Percentiles rank a stretch among this genome's conserved stretches.
These are phyloP conservation scores for Potamarius usumacintae DNA, from an alignment of 2,113 vertebrate species.

Conservation along the genomic window DNA sequence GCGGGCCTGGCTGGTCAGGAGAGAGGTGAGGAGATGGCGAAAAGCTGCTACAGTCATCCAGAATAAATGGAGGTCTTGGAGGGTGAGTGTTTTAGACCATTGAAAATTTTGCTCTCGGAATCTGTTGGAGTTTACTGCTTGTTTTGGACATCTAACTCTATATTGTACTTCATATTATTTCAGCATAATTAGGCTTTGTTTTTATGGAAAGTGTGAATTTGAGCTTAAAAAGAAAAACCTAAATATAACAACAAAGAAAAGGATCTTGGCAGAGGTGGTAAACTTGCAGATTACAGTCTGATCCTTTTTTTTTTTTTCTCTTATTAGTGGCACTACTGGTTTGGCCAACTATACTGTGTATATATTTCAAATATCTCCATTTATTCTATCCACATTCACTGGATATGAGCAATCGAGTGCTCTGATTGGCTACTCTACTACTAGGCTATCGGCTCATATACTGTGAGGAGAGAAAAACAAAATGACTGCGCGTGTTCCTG, in stretches of 20 bases:
- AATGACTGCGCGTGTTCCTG: no score
- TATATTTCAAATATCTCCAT: no score
- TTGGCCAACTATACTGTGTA: neutral
- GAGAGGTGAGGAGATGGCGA: slow-evolving; percentile 72
- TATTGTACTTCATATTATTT: no score
- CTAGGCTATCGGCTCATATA: no score
- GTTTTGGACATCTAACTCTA: neutral
- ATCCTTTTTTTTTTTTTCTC: neutral
- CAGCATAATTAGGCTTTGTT: neutral
- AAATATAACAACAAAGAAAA: neutral
- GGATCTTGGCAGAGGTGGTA: neutral
- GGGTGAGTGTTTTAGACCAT: slow-evolving; percentile 70
- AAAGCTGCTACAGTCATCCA: slow-evolving; percentile 78
- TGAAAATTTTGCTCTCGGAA: neutral
- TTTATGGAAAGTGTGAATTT: neutral
- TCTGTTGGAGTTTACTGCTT: neutral
- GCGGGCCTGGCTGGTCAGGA: slow-evolving; percentile 85
- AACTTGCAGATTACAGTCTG: neutral
- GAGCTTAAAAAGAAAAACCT: neutral
- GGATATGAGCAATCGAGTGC: no score
- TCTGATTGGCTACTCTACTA: no score
- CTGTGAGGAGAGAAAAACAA: no score
- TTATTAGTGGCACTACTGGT: neutral
- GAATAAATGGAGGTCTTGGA: slow-evolving; percentile 82
- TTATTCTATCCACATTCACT: no score